Conservation (phyloP, 2,797 vertebrate genomes). For the Scyliorhinus canicula region DNA sequence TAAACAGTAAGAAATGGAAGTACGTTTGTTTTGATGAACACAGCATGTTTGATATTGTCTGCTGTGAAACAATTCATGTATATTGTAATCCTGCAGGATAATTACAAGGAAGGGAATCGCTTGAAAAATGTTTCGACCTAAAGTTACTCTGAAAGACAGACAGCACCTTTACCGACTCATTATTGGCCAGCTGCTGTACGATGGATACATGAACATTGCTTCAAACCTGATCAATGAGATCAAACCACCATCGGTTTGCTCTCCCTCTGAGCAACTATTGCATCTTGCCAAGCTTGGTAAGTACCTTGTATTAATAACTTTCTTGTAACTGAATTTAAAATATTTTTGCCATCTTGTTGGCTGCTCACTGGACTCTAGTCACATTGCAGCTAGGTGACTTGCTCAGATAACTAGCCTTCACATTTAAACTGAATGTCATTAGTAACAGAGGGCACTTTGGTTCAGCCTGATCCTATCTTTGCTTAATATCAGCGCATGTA, state of each 20-base stretch:
- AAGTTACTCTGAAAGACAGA: conserved; percentile 89
- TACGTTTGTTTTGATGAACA: neutral
- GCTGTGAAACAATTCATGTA: neutral
- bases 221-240: conserved; percentile 88
- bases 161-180: conserved; percentile 94
- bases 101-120: neutral
- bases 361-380: neutral
- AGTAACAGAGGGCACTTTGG: neutral
- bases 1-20: neutral
- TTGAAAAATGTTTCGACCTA: conserved; percentile 80
- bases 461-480: neutral
- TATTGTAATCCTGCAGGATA: neutral
- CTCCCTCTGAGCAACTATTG: conserved; percentile 92
- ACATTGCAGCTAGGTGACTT: neutral
- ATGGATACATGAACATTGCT: conserved; percentile 88
- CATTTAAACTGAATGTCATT: neutral
- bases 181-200: conserved; percentile 91
- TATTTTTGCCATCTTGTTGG: neutral
- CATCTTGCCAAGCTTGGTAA: conserved; percentile 92
- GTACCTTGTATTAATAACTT: neutral
- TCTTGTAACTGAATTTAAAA: neutral
- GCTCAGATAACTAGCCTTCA: neutral
- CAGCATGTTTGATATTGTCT: neutral
- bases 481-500: neutral
- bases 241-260: conserved; percentile 82